Percentiles rank a stretch among this genome's conserved stretches.
Conservation (phyloP, 2,888 invertebrate species). For the Alsophila aescularia region DNA sequence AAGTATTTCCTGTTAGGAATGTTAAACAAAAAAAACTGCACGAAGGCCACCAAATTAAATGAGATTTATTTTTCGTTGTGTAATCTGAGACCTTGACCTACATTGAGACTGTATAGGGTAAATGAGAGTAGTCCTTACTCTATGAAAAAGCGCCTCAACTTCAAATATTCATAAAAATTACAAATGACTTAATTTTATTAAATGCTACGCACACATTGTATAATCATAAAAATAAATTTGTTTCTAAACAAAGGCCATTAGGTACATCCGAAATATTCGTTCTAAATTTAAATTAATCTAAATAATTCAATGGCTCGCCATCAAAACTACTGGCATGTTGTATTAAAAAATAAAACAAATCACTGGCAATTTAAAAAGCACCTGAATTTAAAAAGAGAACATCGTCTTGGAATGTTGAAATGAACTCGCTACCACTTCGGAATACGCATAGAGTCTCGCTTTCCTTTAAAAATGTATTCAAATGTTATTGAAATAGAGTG, state of each 20-base stretch:
- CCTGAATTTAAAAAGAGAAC: constrained; percentile 75
- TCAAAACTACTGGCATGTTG: constrained; percentile 49
- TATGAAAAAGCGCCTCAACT: no score
- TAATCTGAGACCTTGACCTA: no score
- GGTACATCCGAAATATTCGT: constrained; percentile 11
- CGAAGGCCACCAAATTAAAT: no score
- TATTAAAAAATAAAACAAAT: constrained; percentile 67
- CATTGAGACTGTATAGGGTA: no score
- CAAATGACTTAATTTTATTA: background rate
- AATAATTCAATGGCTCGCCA: constrained; percentile 30
- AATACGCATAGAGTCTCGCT: constrained; percentile 58
- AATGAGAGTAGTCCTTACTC: no score
- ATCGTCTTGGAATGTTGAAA: constrained; percentile 74
- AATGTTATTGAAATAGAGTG: constrained; percentile 47
- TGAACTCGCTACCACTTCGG: constrained; percentile 72
- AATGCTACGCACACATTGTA: background rate
- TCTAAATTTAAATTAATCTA: constrained; percentile 34
- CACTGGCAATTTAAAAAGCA: constrained; percentile 73
- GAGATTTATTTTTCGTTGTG: no score
- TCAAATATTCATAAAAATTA: no score
- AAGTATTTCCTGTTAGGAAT: no score
- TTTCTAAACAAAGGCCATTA: background rate
- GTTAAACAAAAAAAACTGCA: no score
- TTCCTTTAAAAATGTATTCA: constrained; percentile 55
- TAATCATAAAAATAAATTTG: background rate